Percentiles rank a stretch among this genome's conserved stretches.
Conservation (phyloP, 2,888 invertebrate species). For the Chrysotoxum bicinctum region DNA sequence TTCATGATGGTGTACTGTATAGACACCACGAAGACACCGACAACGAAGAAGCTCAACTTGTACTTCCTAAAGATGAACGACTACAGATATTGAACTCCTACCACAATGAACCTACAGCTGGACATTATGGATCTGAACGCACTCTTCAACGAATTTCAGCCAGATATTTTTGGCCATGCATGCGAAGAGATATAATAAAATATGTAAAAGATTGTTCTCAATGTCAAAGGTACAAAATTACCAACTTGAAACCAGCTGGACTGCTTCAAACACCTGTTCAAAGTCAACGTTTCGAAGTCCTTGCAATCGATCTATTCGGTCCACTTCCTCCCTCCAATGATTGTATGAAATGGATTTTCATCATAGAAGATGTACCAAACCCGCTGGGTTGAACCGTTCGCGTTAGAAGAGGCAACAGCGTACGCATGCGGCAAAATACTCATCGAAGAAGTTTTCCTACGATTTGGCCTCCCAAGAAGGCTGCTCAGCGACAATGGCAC, state of each 20-base stretch:
- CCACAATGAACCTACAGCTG: slow-evolving; percentile 32
- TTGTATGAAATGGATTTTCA: slow-evolving; percentile 73
- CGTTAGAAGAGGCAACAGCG: slow-evolving; percentile 74
- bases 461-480: slow-evolving; percentile 77
- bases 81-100: too few relatives aligned
- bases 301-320: slow-evolving; percentile 36
- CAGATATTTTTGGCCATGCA: slow-evolving; percentile 54
- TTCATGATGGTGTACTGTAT: too few relatives aligned
- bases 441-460: slow-evolving; percentile 76
- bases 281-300: slow-evolving; percentile 62
- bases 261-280: slow-evolving; percentile 58
- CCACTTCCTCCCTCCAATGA: slow-evolving; percentile 47
- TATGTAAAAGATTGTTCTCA: too few relatives aligned
- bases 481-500: slow-evolving; percentile 78
- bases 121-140: background rate
- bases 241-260: slow-evolving; percentile 61
- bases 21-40: too few relatives aligned
- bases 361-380: slow-evolving; percentile 57
- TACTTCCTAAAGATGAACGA: too few relatives aligned
- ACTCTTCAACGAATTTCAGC: background rate
- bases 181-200: slow-evolving; percentile 47
- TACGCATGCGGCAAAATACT: slow-evolving; percentile 74
- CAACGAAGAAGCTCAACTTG: too few relatives aligned
- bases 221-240: slow-evolving; percentile 35
- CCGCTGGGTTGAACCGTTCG: slow-evolving; percentile 75